Evolutionary conservation across 1,140 invertebrate genomes (phyloP).

Genomic region (Hypsibius dujardini): DNA sequence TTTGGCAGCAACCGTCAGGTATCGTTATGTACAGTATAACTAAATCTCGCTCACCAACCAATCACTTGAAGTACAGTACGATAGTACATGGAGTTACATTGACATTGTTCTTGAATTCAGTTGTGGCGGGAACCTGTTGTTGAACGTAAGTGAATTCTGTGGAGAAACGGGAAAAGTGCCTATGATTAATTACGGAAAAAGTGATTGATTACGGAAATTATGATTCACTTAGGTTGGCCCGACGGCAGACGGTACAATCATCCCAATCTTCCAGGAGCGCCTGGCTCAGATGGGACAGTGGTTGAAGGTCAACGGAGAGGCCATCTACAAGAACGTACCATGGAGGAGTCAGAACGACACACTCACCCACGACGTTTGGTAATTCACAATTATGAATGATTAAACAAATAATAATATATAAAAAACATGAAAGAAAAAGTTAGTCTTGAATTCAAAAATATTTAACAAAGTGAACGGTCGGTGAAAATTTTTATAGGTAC

Average conservation of each 20-base stretch:
- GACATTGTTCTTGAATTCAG: background rate
- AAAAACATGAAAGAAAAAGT: too few species aligned
- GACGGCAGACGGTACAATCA: conserved; percentile 32
- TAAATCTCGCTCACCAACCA: too few species aligned
- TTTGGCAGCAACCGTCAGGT: conserved; percentile 29
- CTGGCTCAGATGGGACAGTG: conserved; percentile 36
- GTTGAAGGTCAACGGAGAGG: conserved; percentile 36
- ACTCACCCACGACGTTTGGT: conserved; percentile 17
- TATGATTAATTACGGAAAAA: too few species aligned
- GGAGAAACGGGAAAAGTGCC: too few species aligned
- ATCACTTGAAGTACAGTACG: too few species aligned
- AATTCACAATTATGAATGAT: background rate
- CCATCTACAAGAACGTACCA: conserved; percentile 31
- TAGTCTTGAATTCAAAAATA: too few species aligned
- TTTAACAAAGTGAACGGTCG: too few species aligned
- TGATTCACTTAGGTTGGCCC: conserved; percentile 23
- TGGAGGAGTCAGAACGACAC: background rate
- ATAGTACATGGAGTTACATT: too few species aligned
- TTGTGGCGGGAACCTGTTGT: conserved; percentile 34
- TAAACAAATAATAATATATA: too few species aligned
- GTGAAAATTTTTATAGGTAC: conserved; percentile 34
- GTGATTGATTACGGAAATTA: too few species aligned
- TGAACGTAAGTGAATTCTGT: conserved; percentile 17
- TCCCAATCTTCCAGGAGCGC: conserved; percentile 38
- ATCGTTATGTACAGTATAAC: background rate